Base-by-base conservation (phyloP, 1,140 invertebrate genomes). In the Neodiprion fabricii region DNA sequence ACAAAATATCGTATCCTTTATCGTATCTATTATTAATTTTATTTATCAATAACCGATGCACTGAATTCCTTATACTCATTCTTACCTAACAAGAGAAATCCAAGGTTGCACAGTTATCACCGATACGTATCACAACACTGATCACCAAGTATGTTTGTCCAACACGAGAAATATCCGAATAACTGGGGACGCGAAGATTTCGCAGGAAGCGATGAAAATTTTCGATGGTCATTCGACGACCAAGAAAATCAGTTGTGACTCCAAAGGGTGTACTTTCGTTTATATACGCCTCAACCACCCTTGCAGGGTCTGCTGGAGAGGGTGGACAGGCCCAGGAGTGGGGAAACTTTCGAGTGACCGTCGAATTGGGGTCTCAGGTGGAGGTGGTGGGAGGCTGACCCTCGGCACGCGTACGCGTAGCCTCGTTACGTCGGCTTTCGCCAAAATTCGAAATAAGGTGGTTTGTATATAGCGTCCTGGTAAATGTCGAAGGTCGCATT, bases 241-340 rank as follows among this genome's bases (percentile, higher is more conserved):
- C 67, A 65, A 72, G 48, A 78, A 75, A 61, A 23, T 12, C 53
- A 12, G 53, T 61, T 69, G n/a, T 69, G 40, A 21, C 40, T 23
- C 14, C 3, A 69, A 69, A 69, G 78, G 78, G 77, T 77, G 75
- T 61, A 61, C 68, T 75, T 72, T 75, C 48, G 68, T 71, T 82
- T 82, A 78, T 82, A 83, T 84, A 83, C 71, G 17, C 40, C 67
- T 1, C 78, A 81, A 80, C 79, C 78, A 80, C 79, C 78, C 77
- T 81, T 83, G 71, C 49, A 72, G 78, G 76, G 61, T 48, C 53
- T 67, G 11, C 8, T 28, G 23, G 50, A 48, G 61, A 72, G 71
- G 74, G 78, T 77, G 73, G 75, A 70, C 71, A 28, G 40, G 68
- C 73, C 72, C 81, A 75, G 28, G 72, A 77, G 77, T 75, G 77